Percentiles rank a stretch among this genome's conserved stretches.
Evolutionary conservation across 2,888 invertebrate species (phyloP).

Genomic region (Latheticus oryzae): DNA sequence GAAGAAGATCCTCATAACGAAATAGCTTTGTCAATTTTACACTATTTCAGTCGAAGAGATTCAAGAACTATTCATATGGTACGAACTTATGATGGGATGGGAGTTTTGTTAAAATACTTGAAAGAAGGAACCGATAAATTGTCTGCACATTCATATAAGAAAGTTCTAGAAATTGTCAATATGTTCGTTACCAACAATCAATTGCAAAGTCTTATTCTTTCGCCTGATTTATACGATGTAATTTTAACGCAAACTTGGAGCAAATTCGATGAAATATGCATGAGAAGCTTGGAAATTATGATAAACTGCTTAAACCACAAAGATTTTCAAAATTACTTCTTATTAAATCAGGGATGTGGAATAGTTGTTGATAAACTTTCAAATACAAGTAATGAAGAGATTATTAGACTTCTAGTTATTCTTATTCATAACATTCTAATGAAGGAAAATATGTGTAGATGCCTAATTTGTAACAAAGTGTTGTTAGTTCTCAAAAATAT

Average conservation of each 20-base stretch:
- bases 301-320: slow-evolving; percentile 43
- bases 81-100: slow-evolving; percentile 44
- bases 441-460: slow-evolving; percentile 50
- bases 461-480: no score
- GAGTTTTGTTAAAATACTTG: slow-evolving; percentile 51
- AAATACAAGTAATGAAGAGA: slow-evolving; percentile 41
- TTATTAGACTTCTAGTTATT: slow-evolving; percentile 51
- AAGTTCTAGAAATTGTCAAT: slow-evolving; percentile 51
- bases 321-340: slow-evolving; percentile 49
- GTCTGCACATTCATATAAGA: slow-evolving; percentile 46
- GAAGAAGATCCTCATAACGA: slow-evolving; percentile 53
- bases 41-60: slow-evolving; percentile 51
- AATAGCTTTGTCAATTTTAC: slow-evolving; percentile 53
- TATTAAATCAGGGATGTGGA: slow-evolving; percentile 47
- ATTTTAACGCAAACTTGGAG: slow-evolving; percentile 44
- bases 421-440: slow-evolving; percentile 54
- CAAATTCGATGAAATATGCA: slow-evolving; percentile 41
- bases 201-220: slow-evolving; percentile 47
- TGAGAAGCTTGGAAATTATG: slow-evolving; percentile 50
- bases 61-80: slow-evolving; percentile 50
- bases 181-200: slow-evolving; percentile 47
- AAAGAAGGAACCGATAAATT: slow-evolving; percentile 43
- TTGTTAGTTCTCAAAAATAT: slow-evolving; percentile 45
- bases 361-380: slow-evolving; percentile 47
- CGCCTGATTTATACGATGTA: slow-evolving; percentile 44